phyloP scores from a whole-genome alignment of 2,797 vertebrate genomes.

The Cryptoprocta ferox region DNA sequence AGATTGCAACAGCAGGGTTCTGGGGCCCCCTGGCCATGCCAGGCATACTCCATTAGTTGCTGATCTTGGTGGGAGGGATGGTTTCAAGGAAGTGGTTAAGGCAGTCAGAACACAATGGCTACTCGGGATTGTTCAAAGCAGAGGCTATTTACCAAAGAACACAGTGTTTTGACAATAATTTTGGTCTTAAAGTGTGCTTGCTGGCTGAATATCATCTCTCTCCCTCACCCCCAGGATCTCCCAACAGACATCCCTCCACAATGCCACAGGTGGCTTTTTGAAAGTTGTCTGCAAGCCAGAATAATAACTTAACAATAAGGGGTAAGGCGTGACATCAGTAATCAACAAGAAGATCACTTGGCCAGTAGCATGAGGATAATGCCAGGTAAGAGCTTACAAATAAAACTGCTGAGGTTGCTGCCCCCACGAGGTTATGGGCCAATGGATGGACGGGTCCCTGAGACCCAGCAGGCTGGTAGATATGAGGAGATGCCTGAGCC shows the following conservation, averaged over 20 bases:
- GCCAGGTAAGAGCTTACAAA: not conserved
- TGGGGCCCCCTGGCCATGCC: not conserved
- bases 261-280: not conserved
- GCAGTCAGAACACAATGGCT: not conserved
- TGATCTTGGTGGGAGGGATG: not conserved
- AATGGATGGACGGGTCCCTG: not conserved
- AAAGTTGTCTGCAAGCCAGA: not conserved
- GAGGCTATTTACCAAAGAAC: not conserved
- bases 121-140: not conserved
- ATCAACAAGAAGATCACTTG: not conserved
- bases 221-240: not conserved
- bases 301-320: not conserved
- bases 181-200: not conserved
- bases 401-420: not conserved
- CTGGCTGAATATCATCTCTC: not conserved
- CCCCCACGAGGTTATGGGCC: not conserved
- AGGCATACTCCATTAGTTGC: not conserved
- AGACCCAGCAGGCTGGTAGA: not conserved
- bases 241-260: not conserved
- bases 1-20: not conserved
- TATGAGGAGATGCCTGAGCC: not conserved
- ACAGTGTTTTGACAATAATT: not conserved
- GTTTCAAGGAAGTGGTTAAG: not conserved
- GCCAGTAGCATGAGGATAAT: not conserved
- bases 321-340: not conserved